A percentile compares a stretch with the other conserved stretches of the same genome.
Conservation (phyloP, 1,140 invertebrate species). For the Rhizoglyphus robini region DNA sequence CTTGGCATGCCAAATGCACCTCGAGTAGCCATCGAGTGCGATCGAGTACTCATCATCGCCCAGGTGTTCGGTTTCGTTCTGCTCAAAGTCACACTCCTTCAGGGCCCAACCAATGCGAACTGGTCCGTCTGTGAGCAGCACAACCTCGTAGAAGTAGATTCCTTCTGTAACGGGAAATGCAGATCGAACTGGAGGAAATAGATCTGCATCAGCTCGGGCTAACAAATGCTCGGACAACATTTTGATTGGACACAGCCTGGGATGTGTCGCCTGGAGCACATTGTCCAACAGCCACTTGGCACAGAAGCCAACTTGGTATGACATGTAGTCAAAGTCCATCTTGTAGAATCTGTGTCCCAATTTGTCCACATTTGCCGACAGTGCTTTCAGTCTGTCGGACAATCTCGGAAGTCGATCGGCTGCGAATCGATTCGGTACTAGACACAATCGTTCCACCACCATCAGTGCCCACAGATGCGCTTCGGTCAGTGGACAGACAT, state of each 20-base stretch:
- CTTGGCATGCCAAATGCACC: not conserved
- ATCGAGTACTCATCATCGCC: conserved; percentile 2
- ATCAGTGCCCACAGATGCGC: not conserved
- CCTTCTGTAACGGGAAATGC: not conserved
- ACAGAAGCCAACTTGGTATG: not conserved
- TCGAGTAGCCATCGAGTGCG: not conserved
- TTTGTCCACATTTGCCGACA: not conserved
- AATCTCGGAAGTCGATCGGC: not conserved
- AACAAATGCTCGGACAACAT: not conserved
- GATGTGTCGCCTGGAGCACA: not conserved
- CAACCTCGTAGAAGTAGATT: not conserved
- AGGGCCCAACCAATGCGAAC: not conserved
- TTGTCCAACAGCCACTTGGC: not conserved
- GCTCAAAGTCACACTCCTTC: not conserved
- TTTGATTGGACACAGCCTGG: not conserved
- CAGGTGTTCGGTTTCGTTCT: not conserved
- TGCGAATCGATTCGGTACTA: not conserved
- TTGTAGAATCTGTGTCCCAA: not conserved
- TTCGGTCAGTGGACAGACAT: not conserved
- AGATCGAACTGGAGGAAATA: not conserved
- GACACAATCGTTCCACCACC: not conserved
- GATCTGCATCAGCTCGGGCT: not conserved
- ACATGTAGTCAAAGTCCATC: not conserved
- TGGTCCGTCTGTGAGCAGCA: not conserved
- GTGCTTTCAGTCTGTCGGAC: not conserved